These are phyloP conservation scores for Dysdera silvatica DNA, from an alignment of 1,140 invertebrate species.

Conservation along the genomic window DNA sequence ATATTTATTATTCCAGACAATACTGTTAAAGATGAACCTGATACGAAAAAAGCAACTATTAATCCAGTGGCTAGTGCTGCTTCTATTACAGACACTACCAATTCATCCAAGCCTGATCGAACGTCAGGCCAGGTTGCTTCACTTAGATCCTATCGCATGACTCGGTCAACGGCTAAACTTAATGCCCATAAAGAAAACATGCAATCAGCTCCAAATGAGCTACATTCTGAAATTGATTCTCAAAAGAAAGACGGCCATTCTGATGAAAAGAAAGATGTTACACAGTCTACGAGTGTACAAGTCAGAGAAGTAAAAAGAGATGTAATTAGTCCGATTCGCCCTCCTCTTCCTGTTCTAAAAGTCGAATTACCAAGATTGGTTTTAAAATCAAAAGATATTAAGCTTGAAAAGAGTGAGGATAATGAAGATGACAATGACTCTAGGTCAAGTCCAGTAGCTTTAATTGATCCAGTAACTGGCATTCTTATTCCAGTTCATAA, in stretches of 20 bases:
- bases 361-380: constrained; percentile 35
- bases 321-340: neutral
- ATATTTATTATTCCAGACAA: constrained; percentile 28
- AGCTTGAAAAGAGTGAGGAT: constrained; percentile 5
- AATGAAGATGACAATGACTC: constrained; percentile 20
- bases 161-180: constrained; percentile 16
- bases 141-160: constrained; percentile 26
- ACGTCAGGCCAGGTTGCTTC: neutral
- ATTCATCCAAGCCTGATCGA: constrained; percentile 11
- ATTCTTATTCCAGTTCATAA: no score
- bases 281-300: neutral
- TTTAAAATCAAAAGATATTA: constrained; percentile 8
- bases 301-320: constrained; percentile 5
- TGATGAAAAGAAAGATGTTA: neutral
- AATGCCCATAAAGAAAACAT: no score
- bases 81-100: neutral
- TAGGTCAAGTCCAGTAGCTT: constrained; percentile 41
- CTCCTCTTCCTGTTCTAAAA: constrained; percentile 33
- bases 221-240: no score
- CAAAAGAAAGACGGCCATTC: neutral
- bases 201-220: neutral
- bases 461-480: constrained; percentile 69
- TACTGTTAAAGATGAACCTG: constrained; percentile 14
- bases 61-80: neutral
- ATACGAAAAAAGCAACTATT: constrained; percentile 9